A percentile compares a stretch with the other conserved stretches of the same genome.
Evolutionary conservation across 2,113 vertebrate species (phyloP).

Genomic region (Spea bombifrons): DNA sequence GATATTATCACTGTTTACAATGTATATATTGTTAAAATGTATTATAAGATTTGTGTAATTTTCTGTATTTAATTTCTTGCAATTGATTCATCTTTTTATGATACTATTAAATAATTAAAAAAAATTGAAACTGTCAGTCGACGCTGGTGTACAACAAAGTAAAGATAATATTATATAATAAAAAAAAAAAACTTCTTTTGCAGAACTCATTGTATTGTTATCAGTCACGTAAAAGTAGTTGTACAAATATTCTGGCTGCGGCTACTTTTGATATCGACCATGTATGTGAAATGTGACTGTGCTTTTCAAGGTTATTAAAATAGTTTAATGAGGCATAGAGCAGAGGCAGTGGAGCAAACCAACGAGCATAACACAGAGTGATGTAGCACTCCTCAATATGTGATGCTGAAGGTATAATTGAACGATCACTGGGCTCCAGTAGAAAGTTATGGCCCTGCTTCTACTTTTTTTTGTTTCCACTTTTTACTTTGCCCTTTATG

Average conservation of each 20-base stretch:
- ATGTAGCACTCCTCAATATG: slow-evolving; percentile 2
- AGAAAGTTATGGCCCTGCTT: too few species aligned
- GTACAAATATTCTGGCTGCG: not conserved
- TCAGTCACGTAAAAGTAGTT: not conserved
- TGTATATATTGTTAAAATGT: slow-evolving; percentile 32
- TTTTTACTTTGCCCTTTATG: too few species aligned
- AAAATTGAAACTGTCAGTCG: not conserved
- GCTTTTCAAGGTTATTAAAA: slow-evolving; percentile 26
- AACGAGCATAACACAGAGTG: slow-evolving; percentile 3
- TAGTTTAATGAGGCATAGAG: slow-evolving; percentile 27
- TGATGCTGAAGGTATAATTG: not conserved
- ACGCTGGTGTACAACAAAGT: not conserved
- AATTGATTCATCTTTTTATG: slow-evolving; percentile 4
- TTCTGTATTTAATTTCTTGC: not conserved
- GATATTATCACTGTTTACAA: not conserved
- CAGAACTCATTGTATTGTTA: not conserved
- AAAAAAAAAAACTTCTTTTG: not conserved
- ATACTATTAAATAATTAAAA: not conserved
- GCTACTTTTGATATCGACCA: not conserved
- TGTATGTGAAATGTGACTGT: slow-evolving; percentile 22
- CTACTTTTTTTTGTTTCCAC: too few species aligned
- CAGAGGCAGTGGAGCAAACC: not conserved
- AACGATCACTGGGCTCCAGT: too few species aligned
- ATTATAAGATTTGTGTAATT: not conserved
- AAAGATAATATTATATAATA: not conserved